Evolutionary conservation across 2,113 vertebrate genomes (phyloP).

Genomic region (Platysteira castanea): DNA sequence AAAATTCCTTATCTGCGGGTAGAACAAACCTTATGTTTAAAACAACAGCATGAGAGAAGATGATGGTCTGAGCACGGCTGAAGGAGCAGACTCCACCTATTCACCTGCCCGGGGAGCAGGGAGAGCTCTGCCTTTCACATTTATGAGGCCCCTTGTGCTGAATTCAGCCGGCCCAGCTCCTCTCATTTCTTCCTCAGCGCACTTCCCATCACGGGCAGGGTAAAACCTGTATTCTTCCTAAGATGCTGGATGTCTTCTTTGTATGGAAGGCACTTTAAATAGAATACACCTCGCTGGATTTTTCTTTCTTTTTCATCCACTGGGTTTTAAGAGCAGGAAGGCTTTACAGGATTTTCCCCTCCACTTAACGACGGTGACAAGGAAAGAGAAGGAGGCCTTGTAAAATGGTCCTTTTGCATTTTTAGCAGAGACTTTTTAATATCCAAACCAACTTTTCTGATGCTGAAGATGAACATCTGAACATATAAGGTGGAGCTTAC

Average conservation of each 20-base stretch:
- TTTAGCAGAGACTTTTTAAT: not conserved
- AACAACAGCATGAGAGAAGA: not conserved
- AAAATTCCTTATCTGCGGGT: not conserved
- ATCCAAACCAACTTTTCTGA: not conserved
- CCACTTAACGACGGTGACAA: fast-evolving
- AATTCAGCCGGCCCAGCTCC: not conserved
- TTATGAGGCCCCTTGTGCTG: not conserved
- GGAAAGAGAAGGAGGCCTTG: not conserved
- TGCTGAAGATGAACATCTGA: not conserved
- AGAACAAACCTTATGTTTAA: constrained; percentile 29
- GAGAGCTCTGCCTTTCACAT: not conserved
- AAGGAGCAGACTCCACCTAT: not conserved
- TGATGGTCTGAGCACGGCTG: not conserved
- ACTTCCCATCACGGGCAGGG: not conserved
- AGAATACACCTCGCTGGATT: not conserved
- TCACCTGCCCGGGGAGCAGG: not conserved
- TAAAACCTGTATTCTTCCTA: not conserved
- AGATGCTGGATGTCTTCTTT: not conserved
- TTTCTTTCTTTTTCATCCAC: not conserved
- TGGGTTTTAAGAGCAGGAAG: not conserved
- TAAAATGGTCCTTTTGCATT: not conserved
- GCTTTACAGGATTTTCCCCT: not conserved
- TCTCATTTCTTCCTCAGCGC: not conserved
- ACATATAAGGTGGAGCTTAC: not conserved
- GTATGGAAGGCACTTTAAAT: not conserved